These are phyloP conservation scores for Subanguina moxae DNA, from an alignment of 1,140 invertebrate species.

Conservation along the genomic window DNA sequence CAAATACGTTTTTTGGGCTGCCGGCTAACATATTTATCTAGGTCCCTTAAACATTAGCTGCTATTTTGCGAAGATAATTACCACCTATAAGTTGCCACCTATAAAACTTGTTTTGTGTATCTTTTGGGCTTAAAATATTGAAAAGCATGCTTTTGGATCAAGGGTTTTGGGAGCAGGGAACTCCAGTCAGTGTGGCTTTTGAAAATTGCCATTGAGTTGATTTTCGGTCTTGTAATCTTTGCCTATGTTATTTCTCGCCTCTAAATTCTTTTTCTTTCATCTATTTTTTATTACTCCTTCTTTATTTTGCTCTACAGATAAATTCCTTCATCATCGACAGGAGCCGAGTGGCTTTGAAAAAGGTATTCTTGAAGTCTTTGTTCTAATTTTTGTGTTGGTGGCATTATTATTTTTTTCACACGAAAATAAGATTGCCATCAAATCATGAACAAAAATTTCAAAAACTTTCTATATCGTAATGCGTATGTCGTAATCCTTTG, in stretches of 20 bases:
- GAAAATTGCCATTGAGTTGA: not conserved
- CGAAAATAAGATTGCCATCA: not conserved
- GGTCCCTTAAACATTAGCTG: too few relatives aligned
- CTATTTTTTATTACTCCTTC: not conserved
- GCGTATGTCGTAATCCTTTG: not conserved
- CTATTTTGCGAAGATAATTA: too few relatives aligned
- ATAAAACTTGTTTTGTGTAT: too few relatives aligned
- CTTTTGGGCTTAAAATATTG: too few relatives aligned
- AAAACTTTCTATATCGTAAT: slow-evolving; percentile 7
- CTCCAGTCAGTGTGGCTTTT: too few relatives aligned
- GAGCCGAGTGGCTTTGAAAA: slow-evolving; percentile 51
- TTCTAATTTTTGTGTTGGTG: slow-evolving; percentile 6
- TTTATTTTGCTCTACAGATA: slow-evolving; percentile 39
- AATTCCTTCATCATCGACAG: slow-evolving; percentile 58
- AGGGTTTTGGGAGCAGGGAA: too few relatives aligned
- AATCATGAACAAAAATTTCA: not conserved
- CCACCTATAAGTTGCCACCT: too few relatives aligned
- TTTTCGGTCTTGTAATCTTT: slow-evolving; percentile 5
- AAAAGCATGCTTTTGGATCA: too few relatives aligned
- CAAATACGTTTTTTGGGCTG: too few relatives aligned
- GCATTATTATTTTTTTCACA: slow-evolving; percentile 29
- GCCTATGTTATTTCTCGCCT: too few relatives aligned
- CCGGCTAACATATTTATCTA: too few relatives aligned
- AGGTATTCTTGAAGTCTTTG: slow-evolving; percentile 40
- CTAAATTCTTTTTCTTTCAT: not conserved